Base-by-base conservation (phyloP, 2,888 invertebrate species). In the Biston stratarius region DNA sequence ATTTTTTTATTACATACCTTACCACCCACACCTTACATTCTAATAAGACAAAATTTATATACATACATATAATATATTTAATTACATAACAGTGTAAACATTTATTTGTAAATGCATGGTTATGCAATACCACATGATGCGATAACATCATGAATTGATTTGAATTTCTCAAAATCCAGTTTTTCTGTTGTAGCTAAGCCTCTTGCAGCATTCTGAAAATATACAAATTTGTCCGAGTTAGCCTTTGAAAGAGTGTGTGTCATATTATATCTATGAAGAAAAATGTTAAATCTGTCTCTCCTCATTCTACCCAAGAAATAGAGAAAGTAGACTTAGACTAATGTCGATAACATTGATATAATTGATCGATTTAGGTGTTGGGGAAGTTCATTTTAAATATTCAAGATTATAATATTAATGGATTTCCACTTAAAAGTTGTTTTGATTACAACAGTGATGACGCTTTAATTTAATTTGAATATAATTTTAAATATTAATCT, bases 161-260 rank as follows among this genome's bases (percentile, higher is more conserved):
- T 92, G 77, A 92, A 92, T 74, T 90, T 92, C 56, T 91, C 89
- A 59, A 91, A 93, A 77, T 94, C 91, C 36, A 90, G 47, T 74
- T 90, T 91, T 71, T 92, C 92, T 48, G 89, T 89, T 11, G 91
- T 91, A 0, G 85, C 88, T 51, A 94, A 77, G 1, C 93, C 92
- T 64, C 72, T 91, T n/a, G 94, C 94, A 56, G 87, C 82, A 79
- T 92, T 93, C 94, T 93, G 89, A 51, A 69, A 64, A 42, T 59
- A 47, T 36, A 7, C 42, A 49, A 49, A 11, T 49, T 49, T 65
- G 11, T 24, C 5, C 57, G 6, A 36, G 8, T 34, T 12, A 12
- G 34, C 34, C 6, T 34, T 33, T 33, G 6, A 48, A 33, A 33
- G 1, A 9, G 7, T 48, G 15, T 48, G 15, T 24, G 10, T 48